Evolutionary conservation across 53 echinoderm and acorn worm species (phyloP), one percentile per base, ranked within the genome.

Genomic region (Luidia sarsii): DNA sequence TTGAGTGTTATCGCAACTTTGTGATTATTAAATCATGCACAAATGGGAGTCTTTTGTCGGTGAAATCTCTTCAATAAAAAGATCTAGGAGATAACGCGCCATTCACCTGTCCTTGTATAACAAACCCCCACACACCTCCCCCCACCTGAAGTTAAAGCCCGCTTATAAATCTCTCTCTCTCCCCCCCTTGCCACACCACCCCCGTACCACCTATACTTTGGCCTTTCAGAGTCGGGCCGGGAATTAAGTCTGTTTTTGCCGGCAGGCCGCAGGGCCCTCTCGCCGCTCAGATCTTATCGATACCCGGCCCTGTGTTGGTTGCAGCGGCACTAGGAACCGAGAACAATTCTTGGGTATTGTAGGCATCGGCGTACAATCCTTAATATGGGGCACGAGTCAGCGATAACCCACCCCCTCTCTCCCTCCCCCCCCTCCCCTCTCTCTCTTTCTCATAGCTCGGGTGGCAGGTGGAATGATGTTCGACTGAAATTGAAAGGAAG

Each of bases 11-110:
- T 77, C 77, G 62, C 77, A 77, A 77, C 60, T 60, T 77, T 35
- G 77, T 19, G 60, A 39, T 77, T 59, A 77, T 77, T 77, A 77
- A 77, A 77, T 77, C 77, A 77, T 77, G 77, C 77, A 77, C 77
- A 61, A 59, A 39, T 77, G 21, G 56, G 50, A 72, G 60, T 61
- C 77, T 77, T 77, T 77, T 77, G 77, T 77, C 77, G 77, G 77
- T 77, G 41, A 41, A 61, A 62, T 15, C 46, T 75, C 33, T 45
- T 48, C 74, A 77, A 61, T 60, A 61, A 46, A 77, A 77, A 77
- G 77, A 77, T 77, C 77, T 46, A 2, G 21, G 21, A 77, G 77
- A 77, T 77, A 77, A 77, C 57, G 33, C 48, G 3, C 18, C 29
- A 77, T 60, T 77, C 77, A 77, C 77, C 77, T 77, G 77, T 77